Percentiles rank a stretch among this genome's conserved stretches.
These are phyloP conservation scores for Oopsacas minuta DNA, from an alignment of 37 sponge, comb jelly and placozoan species.

Conservation along the genomic window DNA sequence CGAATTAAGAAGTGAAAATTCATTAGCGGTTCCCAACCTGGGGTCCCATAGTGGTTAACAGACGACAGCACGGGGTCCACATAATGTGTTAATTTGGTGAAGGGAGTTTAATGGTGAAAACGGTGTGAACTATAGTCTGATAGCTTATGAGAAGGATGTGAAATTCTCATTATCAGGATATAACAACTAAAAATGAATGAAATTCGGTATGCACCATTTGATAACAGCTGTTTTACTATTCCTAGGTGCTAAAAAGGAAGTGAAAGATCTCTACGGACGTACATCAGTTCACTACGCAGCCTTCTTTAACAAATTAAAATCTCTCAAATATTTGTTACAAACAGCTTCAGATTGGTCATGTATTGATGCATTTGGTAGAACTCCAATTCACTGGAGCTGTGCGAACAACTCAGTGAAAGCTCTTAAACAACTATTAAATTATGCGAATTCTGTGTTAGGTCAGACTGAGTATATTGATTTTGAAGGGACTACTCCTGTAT, in stretches of 20 bases:
- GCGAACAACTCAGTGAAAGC: slow-evolving; percentile 39
- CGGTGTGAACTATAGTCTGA: too few relatives aligned
- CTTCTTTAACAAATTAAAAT: slow-evolving; percentile 54
- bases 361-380: slow-evolving; percentile 61
- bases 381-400: slow-evolving; percentile 74
- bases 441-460: slow-evolving; percentile 41
- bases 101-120: too few relatives aligned
- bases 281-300: slow-evolving; percentile 89
- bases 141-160: too few relatives aligned
- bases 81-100: too few relatives aligned
- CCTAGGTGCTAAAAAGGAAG: not conserved
- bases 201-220: too few relatives aligned
- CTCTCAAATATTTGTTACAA: slow-evolving; percentile 68
- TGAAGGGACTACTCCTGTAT: slow-evolving; percentile 68
- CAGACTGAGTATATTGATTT: slow-evolving; percentile 22
- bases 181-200: too few relatives aligned
- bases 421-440: slow-evolving; percentile 41
- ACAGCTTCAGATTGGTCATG: slow-evolving; percentile 51
- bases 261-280: slow-evolving; percentile 48
- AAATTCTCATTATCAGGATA: too few relatives aligned
- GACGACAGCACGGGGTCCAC: too few relatives aligned
- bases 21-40: too few relatives aligned
- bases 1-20: too few relatives aligned
- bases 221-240: too few relatives aligned
- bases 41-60: too few relatives aligned